These are phyloP conservation scores for Cyclophora albipunctata DNA, from an alignment of 2,888 invertebrate species.

Conservation along the genomic window DNA sequence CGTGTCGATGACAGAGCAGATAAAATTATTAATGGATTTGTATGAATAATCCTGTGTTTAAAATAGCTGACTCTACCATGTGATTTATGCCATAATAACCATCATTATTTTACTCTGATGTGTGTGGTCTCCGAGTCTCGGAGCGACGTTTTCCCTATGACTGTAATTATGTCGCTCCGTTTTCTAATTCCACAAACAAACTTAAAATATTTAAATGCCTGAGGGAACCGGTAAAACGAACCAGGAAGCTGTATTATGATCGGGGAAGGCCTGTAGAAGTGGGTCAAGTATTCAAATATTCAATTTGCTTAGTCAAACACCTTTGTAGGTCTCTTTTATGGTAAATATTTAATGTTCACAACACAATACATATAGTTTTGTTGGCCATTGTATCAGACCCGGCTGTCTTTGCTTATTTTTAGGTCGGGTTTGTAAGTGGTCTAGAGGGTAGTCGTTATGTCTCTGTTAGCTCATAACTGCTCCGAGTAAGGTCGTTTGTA, in stretches of 20 bases:
- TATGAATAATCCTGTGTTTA: constrained; percentile 14
- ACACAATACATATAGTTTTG: constrained; percentile 25
- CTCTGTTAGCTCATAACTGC: constrained; percentile 28
- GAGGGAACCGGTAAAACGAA: too few relatives aligned
- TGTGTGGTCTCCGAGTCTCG: too few relatives aligned
- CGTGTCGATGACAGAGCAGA: constrained; percentile 20
- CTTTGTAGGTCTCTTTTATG: constrained; percentile 12
- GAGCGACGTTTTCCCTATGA: too few relatives aligned
- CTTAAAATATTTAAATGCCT: too few relatives aligned
- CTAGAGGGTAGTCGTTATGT: constrained; percentile 34
- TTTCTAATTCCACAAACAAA: too few relatives aligned
- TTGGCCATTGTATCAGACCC: constrained; percentile 17
- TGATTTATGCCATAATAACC: too few relatives aligned
- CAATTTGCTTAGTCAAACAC: constrained; percentile 16
- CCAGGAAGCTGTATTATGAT: too few relatives aligned
- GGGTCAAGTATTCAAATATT: constrained; percentile 17
- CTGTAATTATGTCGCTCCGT: too few relatives aligned
- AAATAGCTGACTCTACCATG: too few relatives aligned
- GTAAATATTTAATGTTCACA: constrained; percentile 24
- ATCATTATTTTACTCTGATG: too few relatives aligned
- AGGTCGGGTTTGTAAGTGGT: constrained; percentile 42
- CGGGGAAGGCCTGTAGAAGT: neutral
- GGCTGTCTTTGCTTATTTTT: constrained; percentile 42
- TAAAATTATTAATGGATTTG: constrained; percentile 19
- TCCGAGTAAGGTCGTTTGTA: constrained; percentile 19